Base-by-base conservation (phyloP, 2,797 vertebrate species). In the Rhinogobio ventralis region DNA sequence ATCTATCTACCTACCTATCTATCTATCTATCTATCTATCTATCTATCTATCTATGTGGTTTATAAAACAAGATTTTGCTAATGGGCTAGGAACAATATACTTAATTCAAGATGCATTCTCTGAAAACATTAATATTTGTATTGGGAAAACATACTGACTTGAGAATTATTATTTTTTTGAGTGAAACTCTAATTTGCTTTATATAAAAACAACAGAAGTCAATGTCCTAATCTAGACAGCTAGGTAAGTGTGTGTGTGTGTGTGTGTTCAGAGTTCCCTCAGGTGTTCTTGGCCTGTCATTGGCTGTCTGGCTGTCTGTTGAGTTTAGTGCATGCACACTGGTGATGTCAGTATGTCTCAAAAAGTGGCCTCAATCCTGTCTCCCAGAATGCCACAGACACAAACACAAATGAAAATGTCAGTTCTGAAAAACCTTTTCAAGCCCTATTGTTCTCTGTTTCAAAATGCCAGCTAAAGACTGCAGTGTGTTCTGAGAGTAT, bases 311-410 rank as follows among this genome's bases (percentile, higher is more conserved):
- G 72, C n/a, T 81, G 83, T 82, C 86, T 82, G 30, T 82, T 68
- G 45, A 57, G 60, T 53, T 86, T 84, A 67, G 66, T 20, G 20
- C 78, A 60, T 62, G 66, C 76, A 78, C 20, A 42, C 51, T 51
- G 28, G 77, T 51, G 73, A 86, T 81, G 82, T 86, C 85, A 86
- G 72, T 45, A 51, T 83, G 49, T 82, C 66, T 60, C 46, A 68
- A 76, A 55, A 53, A 76, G 83, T 45, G 62, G 23, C 73, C 74
- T 68, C 75, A 60, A 82, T 60, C 23, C 67, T 28, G 17, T 33
- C 19, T 62, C 51, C 33, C 60, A 84, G 33, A 81, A 75, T 30
- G 72, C 77, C 79, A 81, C 46, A 82, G 67, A 20, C 13, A 81
- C 74, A 85, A 10, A 42, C 23, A 4, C n/a, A 73, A 20, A 81